Percentiles rank a stretch among this genome's conserved stretches.
Evolutionary conservation across 2,888 invertebrate genomes (phyloP).

Genomic region (Schrankia costaestrigalis): DNA sequence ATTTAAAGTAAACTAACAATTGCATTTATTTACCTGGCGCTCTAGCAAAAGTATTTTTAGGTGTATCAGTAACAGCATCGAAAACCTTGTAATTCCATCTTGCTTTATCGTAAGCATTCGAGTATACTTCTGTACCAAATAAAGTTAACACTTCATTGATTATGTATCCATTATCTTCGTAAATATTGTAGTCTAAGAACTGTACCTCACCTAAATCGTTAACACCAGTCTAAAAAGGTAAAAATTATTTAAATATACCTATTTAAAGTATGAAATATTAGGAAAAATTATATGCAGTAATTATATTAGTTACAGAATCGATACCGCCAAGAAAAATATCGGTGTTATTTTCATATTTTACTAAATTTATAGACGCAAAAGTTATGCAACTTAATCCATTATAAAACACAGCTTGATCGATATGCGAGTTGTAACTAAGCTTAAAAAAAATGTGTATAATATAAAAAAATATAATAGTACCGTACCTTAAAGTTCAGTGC

Average conservation of each 20-base stretch:
- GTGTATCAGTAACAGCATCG: slow-evolving; percentile 46
- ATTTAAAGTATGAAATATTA: too few relatives aligned
- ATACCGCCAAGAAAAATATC: too few relatives aligned
- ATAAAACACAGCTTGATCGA: too few relatives aligned
- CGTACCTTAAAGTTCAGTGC: slow-evolving; percentile 70
- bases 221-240: slow-evolving; percentile 35
- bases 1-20: too few relatives aligned
- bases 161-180: slow-evolving; percentile 69
- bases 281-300: too few relatives aligned
- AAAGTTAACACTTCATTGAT: slow-evolving; percentile 40
- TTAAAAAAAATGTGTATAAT: neutral
- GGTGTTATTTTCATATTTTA: too few relatives aligned
- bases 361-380: too few relatives aligned
- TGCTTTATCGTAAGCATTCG: slow-evolving; percentile 43
- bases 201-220: slow-evolving; percentile 72
- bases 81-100: slow-evolving; percentile 46
- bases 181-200: slow-evolving; percentile 67
- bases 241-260: neutral
- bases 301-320: too few relatives aligned
- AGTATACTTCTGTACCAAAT: slow-evolving; percentile 19
- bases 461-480: neutral
- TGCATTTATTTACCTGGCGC: slow-evolving; percentile 46
- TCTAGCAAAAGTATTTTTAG: slow-evolving; percentile 50
- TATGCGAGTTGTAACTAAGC: too few relatives aligned
- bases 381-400: too few relatives aligned